Percentiles rank a stretch among this genome's conserved stretches.
Conservation (phyloP, 2,113 vertebrate species). For the Nicator chloris region DNA sequence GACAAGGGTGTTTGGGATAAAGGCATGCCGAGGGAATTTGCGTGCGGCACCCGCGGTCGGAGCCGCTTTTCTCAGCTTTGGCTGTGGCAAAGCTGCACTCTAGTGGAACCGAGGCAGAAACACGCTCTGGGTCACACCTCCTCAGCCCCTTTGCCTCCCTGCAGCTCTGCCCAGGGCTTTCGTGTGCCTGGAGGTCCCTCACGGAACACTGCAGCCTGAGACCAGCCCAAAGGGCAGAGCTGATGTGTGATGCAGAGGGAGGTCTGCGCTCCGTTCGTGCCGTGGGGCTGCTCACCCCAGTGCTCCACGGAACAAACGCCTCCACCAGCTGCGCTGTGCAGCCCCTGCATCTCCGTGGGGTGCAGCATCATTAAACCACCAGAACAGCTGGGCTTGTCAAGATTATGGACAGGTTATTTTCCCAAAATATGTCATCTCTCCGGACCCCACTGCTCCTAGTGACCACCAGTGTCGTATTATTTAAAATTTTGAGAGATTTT, state of each 20-base stretch:
- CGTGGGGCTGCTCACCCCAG: rapidly evolving
- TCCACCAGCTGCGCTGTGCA: rapidly evolving
- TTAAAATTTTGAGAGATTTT: not conserved
- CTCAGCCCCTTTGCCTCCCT: too few species aligned
- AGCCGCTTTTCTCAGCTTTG: not conserved
- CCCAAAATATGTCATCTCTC: not conserved
- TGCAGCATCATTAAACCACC: not conserved
- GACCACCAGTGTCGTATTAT: not conserved
- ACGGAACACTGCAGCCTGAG: not conserved
- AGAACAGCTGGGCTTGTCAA: not conserved
- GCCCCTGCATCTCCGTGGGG: not conserved
- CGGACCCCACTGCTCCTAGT: not conserved
- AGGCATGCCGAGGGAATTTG: not conserved
- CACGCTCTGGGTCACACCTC: not conserved
- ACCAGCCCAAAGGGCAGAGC: too few species aligned
- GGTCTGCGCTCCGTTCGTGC: rapidly evolving
- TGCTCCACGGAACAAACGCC: not conserved
- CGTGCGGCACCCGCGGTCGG: not conserved
- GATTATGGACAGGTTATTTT: not conserved
- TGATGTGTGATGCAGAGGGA: too few species aligned
- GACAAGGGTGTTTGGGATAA: not conserved
- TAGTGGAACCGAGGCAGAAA: slow-evolving; percentile 14
- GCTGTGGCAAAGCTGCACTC: slow-evolving; percentile 42
- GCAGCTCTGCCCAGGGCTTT: not conserved
- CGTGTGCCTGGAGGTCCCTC: not conserved